Conservation (phyloP, 2,113 vertebrate species). For the Scomber japonicus region DNA sequence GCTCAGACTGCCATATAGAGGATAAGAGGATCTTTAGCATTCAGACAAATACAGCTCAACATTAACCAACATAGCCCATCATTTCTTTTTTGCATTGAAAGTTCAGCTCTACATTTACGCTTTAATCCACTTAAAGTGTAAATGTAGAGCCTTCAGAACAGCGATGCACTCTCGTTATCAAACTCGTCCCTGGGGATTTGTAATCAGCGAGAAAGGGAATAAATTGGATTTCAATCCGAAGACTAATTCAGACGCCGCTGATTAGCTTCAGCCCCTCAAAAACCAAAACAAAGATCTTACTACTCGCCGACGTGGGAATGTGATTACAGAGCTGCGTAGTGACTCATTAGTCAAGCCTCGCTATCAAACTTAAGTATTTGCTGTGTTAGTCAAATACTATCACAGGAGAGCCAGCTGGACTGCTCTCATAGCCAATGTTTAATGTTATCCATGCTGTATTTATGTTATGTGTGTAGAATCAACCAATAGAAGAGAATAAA, state of each 20-base stretch:
- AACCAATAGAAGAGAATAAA: too few species aligned
- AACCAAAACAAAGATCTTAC: conserved; percentile 16
- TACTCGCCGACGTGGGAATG: background rate
- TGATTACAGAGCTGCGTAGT: conserved; percentile 6
- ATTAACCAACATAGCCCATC: background rate
- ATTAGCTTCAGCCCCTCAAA: conserved; percentile 19
- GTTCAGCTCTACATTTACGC: background rate
- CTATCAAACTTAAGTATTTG: conserved; percentile 43
- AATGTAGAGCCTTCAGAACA: background rate
- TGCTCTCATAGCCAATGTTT: background rate
- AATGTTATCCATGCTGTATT: too few species aligned
- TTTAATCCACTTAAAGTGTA: background rate
- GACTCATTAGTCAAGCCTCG: conserved; percentile 34
- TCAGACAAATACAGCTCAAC: too few species aligned
- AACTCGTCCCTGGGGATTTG: background rate
- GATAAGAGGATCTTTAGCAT: background rate
- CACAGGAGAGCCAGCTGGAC: conserved; percentile 36
- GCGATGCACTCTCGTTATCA: background rate
- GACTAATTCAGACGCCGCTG: background rate
- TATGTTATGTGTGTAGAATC: too few species aligned
- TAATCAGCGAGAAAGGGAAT: conserved; percentile 18
- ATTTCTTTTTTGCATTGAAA: background rate
- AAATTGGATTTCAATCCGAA: conserved; percentile 2
- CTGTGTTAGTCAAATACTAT: conserved; percentile 22
- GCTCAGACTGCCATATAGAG: conserved; percentile 87